Conservation (phyloP, 2,113 vertebrate species). For the Lichenostomus cassidix region DNA sequence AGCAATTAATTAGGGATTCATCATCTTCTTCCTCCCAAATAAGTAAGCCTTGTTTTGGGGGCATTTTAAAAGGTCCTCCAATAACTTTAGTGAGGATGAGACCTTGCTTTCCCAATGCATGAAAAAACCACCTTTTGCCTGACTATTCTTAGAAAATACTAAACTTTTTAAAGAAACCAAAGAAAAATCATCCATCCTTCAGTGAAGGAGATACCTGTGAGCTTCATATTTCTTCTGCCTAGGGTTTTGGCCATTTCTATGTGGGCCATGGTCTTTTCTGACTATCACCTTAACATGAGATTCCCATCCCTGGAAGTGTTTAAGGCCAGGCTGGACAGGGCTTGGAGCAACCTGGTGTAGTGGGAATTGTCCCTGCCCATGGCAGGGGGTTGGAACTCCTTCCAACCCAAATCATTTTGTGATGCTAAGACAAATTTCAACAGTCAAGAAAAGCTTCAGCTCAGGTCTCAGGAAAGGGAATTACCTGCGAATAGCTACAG, state of each 20-base stretch:
- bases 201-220: background rate
- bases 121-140: background rate
- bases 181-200: background rate
- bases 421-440: background rate
- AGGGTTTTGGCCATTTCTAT: background rate
- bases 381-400: background rate
- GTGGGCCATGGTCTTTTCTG: background rate
- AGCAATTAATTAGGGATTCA: background rate
- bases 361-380: background rate
- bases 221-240: background rate
- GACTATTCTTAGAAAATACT: background rate
- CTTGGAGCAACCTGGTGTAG: background rate
- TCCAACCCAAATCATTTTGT: background rate
- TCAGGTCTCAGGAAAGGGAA: background rate
- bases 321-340: background rate
- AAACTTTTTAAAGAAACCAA: background rate
- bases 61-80: background rate
- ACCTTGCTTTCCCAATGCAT: background rate
- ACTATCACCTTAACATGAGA: background rate
- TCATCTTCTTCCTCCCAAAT: background rate
- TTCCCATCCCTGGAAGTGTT: background rate
- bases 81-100: background rate
- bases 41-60: background rate
- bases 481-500: slow-evolving; percentile 94
- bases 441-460: background rate